These are phyloP conservation scores for Aselliscus stoliczkanus DNA, from an alignment of 2,797 vertebrate genomes.

Conservation along the genomic window DNA sequence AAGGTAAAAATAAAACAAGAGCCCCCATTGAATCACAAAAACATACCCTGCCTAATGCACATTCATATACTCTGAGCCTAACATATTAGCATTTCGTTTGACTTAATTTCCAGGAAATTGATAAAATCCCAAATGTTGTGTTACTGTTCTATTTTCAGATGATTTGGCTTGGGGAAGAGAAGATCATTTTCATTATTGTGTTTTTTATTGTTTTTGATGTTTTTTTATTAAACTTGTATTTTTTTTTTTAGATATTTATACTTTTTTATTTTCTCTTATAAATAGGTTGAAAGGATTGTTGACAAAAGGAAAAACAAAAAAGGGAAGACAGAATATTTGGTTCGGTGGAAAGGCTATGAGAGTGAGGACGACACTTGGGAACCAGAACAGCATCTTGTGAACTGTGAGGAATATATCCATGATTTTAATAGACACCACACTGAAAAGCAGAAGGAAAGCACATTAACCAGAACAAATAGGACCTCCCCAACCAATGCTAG, in stretches of 20 bases:
- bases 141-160: neutral
- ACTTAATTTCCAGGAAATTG: neutral
- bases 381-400: conserved; percentile 93
- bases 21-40: neutral
- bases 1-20: neutral
- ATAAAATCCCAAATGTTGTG: neutral
- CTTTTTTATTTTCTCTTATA: conserved; percentile 19
- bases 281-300: conserved; percentile 94
- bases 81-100: neutral
- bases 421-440: conserved; percentile 90
- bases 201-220: neutral
- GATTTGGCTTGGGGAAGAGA: neutral
- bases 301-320: conserved; percentile 94
- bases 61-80: neutral
- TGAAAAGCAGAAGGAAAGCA: conserved; percentile 84
- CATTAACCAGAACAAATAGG: conserved; percentile 88
- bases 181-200: neutral
- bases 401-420: conserved; percentile 93
- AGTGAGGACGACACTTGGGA: conserved; percentile 96
- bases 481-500: conserved; percentile 86
- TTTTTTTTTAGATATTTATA: neutral
- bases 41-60: neutral
- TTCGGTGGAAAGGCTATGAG: conserved; percentile 94
- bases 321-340: conserved; percentile 94
- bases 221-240: neutral